phyloP scores from a whole-genome alignment of 2,888 invertebrate genomes.

The Neoitamus cyanurus region DNA sequence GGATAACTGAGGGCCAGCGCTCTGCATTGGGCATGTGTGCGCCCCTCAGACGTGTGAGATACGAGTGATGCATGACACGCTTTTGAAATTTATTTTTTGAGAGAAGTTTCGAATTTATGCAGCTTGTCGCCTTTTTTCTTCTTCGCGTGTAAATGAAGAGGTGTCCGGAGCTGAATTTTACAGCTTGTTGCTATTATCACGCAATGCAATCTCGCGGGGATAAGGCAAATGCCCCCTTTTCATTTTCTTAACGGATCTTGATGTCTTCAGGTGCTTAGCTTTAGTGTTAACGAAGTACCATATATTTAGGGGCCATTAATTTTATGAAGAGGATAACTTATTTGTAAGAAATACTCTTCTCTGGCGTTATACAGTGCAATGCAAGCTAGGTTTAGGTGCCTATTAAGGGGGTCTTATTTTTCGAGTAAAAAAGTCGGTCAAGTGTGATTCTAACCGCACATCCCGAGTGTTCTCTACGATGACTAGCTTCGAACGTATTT shows the following conservation, averaged over 20 bases:
- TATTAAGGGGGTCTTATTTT: too few relatives aligned
- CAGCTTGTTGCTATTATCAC: slow-evolving; percentile 31
- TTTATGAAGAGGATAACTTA: background rate
- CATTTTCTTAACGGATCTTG: background rate
- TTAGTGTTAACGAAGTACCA: background rate
- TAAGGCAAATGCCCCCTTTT: background rate
- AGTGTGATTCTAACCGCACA: too few relatives aligned
- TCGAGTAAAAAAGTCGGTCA: too few relatives aligned
- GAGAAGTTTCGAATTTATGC: slow-evolving; percentile 8
- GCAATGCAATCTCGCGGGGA: background rate
- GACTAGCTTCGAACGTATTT: too few relatives aligned
- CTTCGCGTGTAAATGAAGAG: background rate
- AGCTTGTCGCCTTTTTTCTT: background rate
- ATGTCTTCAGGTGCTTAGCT: background rate
- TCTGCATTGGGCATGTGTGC: background rate
- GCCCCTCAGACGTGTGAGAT: background rate
- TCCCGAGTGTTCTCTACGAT: too few relatives aligned
- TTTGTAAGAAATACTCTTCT: background rate
- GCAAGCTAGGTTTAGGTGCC: too few relatives aligned
- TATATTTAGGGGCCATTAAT: background rate
- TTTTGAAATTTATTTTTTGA: slow-evolving; percentile 28
- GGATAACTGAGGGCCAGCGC: slow-evolving; percentile 22
- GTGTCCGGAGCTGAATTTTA: slow-evolving; percentile 24
- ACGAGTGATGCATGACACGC: slow-evolving; percentile 41
- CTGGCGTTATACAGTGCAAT: background rate